phyloP scores from a whole-genome alignment of 2,797 vertebrate genomes.

The Liasis olivaceus region DNA sequence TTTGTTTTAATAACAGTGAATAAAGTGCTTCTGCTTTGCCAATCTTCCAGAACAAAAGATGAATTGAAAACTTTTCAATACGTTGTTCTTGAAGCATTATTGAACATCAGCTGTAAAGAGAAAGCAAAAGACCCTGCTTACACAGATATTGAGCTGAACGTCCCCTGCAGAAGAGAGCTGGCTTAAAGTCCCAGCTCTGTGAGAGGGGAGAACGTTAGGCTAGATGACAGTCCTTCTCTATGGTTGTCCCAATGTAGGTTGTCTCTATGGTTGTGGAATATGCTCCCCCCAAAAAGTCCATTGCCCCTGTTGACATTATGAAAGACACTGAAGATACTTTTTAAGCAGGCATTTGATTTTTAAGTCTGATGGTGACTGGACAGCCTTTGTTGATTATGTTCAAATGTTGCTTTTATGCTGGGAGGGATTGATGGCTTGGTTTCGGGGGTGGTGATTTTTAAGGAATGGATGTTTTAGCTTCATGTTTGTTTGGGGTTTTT shows the following conservation, averaged over 20 bases:
- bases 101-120: neutral
- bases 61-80: neutral
- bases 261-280: neutral
- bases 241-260: neutral
- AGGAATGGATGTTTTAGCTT: neutral
- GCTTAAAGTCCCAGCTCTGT: neutral
- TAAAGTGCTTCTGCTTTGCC: neutral
- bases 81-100: neutral
- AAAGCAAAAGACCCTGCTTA: neutral
- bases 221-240: neutral
- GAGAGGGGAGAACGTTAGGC: neutral
- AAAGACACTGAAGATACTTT: neutral
- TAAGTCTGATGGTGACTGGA: neutral
- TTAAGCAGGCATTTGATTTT: neutral
- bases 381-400: neutral
- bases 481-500: neutral
- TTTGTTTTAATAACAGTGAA: neutral
- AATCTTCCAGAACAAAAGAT: neutral
- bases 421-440: neutral
- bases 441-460: neutral
- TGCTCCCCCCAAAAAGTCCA: neutral
- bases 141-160: neutral
- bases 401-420: neutral
- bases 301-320: neutral
- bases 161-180: neutral